Conservation (phyloP, 2,797 vertebrate genomes). For the Lithobates sylvaticus region DNA sequence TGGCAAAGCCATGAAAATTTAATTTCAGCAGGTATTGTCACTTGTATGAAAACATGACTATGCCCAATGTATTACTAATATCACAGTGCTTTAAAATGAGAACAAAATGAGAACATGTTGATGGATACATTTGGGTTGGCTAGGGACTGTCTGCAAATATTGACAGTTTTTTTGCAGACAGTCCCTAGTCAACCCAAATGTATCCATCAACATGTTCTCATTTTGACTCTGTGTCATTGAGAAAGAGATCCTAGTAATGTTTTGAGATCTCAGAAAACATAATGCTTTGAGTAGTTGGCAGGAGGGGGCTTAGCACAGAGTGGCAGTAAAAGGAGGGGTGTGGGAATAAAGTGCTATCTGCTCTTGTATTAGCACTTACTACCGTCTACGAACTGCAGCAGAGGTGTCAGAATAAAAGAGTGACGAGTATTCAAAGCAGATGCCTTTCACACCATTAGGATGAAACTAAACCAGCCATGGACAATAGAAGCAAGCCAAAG, state of each 20-base stretch:
- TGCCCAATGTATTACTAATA: neutral
- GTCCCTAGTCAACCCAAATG: neutral
- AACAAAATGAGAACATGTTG: too few species aligned
- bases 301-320: conserved; percentile 14
- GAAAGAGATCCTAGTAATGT: conserved; percentile 48
- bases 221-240: conserved; percentile 39
- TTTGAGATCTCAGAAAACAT: conserved; percentile 39
- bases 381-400: conserved; percentile 19
- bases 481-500: conserved; percentile 53
- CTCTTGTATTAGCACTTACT: conserved; percentile 48
- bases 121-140: too few species aligned
- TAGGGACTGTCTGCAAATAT: too few species aligned
- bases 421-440: conserved; percentile 54
- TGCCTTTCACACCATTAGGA: conserved; percentile 58
- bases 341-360: conserved; percentile 44
- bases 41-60: too few species aligned
- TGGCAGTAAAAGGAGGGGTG: neutral
- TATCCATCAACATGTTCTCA: conserved; percentile 41
- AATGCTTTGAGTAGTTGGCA: conserved; percentile 42
- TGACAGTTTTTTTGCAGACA: too few species aligned
- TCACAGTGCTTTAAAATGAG: neutral
- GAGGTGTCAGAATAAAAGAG: conserved; percentile 44
- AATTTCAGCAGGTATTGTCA: too few species aligned
- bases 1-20: too few species aligned
- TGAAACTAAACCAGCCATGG: conserved; percentile 24